Evolutionary conservation across 2,113 vertebrate genomes (phyloP).

Genomic region (Phyllopteryx taeniolatus): DNA sequence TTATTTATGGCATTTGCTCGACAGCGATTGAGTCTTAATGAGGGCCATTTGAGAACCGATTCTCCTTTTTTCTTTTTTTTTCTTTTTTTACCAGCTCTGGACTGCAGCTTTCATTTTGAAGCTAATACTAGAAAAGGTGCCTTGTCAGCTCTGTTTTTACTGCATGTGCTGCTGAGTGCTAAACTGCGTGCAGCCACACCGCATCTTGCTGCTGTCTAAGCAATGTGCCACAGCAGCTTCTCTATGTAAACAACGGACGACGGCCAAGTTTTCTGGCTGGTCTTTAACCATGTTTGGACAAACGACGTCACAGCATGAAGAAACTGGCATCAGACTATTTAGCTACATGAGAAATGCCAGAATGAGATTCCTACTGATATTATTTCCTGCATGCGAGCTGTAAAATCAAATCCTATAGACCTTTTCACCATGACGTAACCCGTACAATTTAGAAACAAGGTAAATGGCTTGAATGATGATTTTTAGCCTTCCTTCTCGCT

Average conservation of each 20-base stretch:
- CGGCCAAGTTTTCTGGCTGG: neutral
- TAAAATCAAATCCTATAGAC: too few relatives aligned
- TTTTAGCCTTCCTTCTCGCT: too few relatives aligned
- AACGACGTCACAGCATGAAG: neutral
- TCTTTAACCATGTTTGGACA: neutral
- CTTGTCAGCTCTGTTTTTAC: conserved; percentile 1
- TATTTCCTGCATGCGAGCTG: too few relatives aligned
- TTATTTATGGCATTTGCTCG: conserved; percentile 4
- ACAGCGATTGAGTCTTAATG: neutral
- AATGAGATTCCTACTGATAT: neutral
- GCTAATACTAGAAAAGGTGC: neutral
- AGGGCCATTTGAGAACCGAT: too few relatives aligned
- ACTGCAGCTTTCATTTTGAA: neutral
- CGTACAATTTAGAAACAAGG: too few relatives aligned
- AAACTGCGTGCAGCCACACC: neutral
- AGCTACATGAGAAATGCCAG: neutral
- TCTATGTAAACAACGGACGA: neutral
- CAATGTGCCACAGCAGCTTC: neutral
- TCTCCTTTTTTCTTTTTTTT: neutral
- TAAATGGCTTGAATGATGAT: too few relatives aligned
- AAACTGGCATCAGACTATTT: neutral
- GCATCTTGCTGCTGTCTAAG: neutral
- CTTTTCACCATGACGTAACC: too few relatives aligned
- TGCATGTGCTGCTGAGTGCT: neutral
- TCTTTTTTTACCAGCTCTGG: neutral